Percentiles rank a stretch among this genome's conserved stretches.
These are phyloP conservation scores for Dermatophagoides farinae DNA, from an alignment of 1,140 invertebrate genomes.

Conservation along the genomic window DNA sequence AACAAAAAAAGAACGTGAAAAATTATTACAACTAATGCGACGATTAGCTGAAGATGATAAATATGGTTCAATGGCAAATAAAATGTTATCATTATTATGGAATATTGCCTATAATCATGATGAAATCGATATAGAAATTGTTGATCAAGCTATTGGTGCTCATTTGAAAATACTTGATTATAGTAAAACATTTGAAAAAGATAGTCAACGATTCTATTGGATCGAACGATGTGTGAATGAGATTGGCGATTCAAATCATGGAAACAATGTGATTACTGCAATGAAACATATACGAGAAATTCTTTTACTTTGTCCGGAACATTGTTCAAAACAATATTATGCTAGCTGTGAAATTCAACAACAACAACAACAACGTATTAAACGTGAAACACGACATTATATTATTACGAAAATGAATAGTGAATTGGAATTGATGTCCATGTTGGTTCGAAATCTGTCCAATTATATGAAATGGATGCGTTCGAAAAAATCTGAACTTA, in stretches of 20 bases:
- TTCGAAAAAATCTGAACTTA: constrained; percentile 39
- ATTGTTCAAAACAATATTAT: constrained; percentile 43
- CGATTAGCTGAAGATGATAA: constrained; percentile 92
- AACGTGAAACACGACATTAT: too few relatives aligned
- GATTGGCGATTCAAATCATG: constrained; percentile 45
- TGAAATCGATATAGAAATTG: constrained; percentile 87
- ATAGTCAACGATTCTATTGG: constrained; percentile 88
- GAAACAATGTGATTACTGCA: constrained; percentile 76
- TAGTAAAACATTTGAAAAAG: constrained; percentile 80
- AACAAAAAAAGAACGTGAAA: constrained; percentile 85
- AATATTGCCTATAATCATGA: constrained; percentile 75
- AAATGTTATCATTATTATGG: constrained; percentile 86
- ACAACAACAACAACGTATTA: too few relatives aligned
- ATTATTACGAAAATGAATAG: background rate
- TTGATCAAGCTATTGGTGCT: constrained; percentile 83
- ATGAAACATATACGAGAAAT: constrained; percentile 90
- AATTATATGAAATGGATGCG: constrained; percentile 71
- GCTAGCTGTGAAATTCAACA: background rate
- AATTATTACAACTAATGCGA: constrained; percentile 79
- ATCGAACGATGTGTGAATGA: constrained; percentile 86
- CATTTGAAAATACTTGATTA: constrained; percentile 96
- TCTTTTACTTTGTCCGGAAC: constrained; percentile 66
- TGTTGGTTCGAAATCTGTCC: constrained; percentile 66
- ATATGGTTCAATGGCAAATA: constrained; percentile 94
- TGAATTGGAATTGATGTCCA: too few relatives aligned